A percentile compares a stretch with the other conserved stretches of the same genome.
Conservation (phyloP, 2,797 vertebrate species). For the Chelon auratus region DNA sequence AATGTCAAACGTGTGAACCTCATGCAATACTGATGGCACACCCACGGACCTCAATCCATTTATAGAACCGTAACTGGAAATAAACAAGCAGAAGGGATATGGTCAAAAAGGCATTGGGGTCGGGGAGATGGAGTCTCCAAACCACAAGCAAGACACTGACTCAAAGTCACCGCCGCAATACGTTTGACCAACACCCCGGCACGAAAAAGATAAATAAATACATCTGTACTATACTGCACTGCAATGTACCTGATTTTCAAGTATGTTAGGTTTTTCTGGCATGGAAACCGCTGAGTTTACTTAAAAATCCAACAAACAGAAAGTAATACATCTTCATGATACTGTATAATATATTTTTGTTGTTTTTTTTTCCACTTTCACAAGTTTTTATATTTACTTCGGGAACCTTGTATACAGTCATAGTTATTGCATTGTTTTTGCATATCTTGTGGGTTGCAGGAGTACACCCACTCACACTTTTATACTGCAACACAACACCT, state of each 20-base stretch:
- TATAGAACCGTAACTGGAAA: conserved; percentile 71
- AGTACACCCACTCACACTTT: conserved; percentile 70
- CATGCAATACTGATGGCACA: conserved; percentile 90
- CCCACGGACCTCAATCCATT: conserved; percentile 86
- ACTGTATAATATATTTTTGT: conserved; percentile 2
- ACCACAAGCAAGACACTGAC: conserved; percentile 17
- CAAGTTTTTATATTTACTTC: conserved; percentile 70
- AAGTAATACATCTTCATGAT: conserved; percentile 80
- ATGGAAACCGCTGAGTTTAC: conserved; percentile 83
- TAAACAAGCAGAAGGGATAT: conserved; percentile 45
- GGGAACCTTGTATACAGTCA: conserved; percentile 88
- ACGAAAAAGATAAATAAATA: conserved; percentile 77
- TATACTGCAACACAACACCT: conserved; percentile 66
- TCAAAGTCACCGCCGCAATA: conserved; percentile 33
- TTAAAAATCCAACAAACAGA: conserved; percentile 88
- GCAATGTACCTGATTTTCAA: conserved; percentile 96
- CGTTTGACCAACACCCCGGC: conserved; percentile 38
- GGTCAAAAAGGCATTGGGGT: conserved; percentile 35
- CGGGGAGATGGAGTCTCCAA: conserved; percentile 31
- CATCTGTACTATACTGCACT: conserved; percentile 81
- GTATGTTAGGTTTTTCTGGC: conserved; percentile 93
- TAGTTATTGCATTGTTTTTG: conserved; percentile 99
- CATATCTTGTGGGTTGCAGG: conserved; percentile 97
- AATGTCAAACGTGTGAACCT: conserved; percentile 86
- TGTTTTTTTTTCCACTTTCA: conserved; percentile 50